A percentile compares a stretch with the other conserved stretches of the same genome.
phyloP scores from a whole-genome alignment of 2,797 vertebrate species.

The Taeniopygia guttata region DNA sequence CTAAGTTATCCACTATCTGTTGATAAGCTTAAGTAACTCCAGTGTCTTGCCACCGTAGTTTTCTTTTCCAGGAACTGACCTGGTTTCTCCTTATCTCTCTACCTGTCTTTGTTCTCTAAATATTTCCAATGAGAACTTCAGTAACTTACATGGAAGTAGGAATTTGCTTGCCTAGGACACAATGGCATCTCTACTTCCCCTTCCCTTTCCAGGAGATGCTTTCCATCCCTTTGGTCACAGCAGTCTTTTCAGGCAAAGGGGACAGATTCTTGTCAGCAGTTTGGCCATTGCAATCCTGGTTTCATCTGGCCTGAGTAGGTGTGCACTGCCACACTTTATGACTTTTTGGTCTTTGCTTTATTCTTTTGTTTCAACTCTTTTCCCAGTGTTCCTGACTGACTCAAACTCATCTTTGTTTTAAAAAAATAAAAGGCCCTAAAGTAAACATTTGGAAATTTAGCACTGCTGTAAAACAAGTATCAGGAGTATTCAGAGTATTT shows the following conservation, averaged over 20 bases:
- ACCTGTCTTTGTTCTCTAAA: background rate
- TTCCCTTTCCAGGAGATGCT: background rate
- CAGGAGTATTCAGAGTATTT: background rate
- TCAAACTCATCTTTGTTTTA: background rate
- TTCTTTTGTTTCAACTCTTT: background rate
- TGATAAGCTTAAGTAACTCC: slow-evolving; percentile 17
- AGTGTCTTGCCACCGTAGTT: background rate
- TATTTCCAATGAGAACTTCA: background rate
- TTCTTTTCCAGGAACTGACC: background rate
- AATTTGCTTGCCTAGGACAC: background rate
- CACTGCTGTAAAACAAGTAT: background rate
- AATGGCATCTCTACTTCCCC: background rate
- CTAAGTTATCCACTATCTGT: background rate
- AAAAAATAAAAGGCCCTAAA: background rate
- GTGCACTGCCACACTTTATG: background rate
- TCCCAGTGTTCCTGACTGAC: background rate
- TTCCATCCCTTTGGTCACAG: background rate
- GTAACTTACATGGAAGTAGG: background rate
- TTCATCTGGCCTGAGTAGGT: background rate
- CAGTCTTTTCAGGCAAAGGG: background rate
- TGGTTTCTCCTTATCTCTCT: slow-evolving; percentile 30
- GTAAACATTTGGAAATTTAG: background rate
- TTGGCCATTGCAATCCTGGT: background rate
- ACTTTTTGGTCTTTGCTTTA: background rate
- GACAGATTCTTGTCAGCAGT: background rate